Conservation (phyloP, 2,113 vertebrate species). For the Gobio gobio region DNA sequence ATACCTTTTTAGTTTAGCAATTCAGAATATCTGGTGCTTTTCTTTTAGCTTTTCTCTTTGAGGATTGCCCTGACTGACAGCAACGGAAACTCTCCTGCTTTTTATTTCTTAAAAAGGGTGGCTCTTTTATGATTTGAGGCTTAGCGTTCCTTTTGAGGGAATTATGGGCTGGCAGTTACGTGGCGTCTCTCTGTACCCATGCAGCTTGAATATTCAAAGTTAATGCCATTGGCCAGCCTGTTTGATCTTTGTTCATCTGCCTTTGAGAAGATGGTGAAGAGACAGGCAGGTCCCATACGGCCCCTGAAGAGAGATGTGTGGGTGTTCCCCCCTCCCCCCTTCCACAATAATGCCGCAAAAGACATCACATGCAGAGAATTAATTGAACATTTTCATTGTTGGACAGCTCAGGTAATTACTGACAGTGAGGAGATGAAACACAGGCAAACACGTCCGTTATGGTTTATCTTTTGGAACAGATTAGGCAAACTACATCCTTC, state of each 20-base stretch:
- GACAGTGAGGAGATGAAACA: constrained; percentile 22
- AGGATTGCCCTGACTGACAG: constrained; percentile 15
- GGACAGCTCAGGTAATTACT: constrained; percentile 55
- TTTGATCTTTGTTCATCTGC: constrained; percentile 39
- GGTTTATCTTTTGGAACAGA: constrained; percentile 49
- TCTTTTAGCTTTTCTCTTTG: constrained; percentile 32
- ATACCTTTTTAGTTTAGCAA: constrained; percentile 10
- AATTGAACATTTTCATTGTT: constrained; percentile 40
- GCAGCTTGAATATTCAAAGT: constrained; percentile 23
- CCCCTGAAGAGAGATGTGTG: constrained; percentile 4
- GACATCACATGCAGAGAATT: constrained; percentile 25
- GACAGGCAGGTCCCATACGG: neutral
- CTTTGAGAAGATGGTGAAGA: constrained; percentile 17
- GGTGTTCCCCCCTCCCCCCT: neutral
- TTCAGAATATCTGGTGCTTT: neutral
- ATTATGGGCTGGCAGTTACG: constrained; percentile 21
- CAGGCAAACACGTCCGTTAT: constrained; percentile 35
- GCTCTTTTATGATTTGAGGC: constrained; percentile 38
- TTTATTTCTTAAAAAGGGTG: constrained; percentile 28
- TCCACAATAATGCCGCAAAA: neutral
- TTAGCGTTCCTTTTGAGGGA: constrained; percentile 32
- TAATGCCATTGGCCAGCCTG: constrained; percentile 27
- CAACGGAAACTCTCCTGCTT: neutral
- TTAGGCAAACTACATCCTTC: constrained; percentile 6
- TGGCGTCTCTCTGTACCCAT: constrained; percentile 16